Evolutionary conservation across 37 sponge, comb jelly and placozoan genomes (phyloP), one percentile per base, ranked within the genome.

Genomic region (Halisarca cf. caerulea): DNA sequence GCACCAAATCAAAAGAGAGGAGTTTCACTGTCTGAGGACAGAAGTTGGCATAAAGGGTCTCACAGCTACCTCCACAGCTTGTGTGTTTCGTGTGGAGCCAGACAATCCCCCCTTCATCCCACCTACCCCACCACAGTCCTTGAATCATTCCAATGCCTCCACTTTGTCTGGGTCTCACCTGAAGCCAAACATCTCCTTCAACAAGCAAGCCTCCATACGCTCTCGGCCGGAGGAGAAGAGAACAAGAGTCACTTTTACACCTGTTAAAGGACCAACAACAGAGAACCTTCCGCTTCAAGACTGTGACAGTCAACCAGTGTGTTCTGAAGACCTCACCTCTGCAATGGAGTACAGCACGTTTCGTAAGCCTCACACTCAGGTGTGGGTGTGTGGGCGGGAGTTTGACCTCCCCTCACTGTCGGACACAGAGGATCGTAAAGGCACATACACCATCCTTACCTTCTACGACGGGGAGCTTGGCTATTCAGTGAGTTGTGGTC

Each of bases 321-420:
- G 64, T 23, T 15, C n/a, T 6, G 64, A 62, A 23, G 64, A 62
- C 30, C 57, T 17, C 57, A 55, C 57, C 2, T 8, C 38, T n/a
- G 43, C 21, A 15, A 40, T 2, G 32, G 43, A 1, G 21, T n/a
- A 36, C 42, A 44, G 24, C 45, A 17, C 21, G 18, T 74, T 43
- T 37, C 32, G 9, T 74, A 40, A 74, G 45, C 58, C 59, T 27
- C 59, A 80, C 80, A 80, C 93, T 11, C 93, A 93, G 70, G 84
- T 89, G 25, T 93, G 93, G 93, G 33, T 93, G 77, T 93, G 93
- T 89, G 93, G 93, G 5, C 78, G 90, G 44, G 90, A 89, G 64
- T 43, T n/a, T 14, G 24, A 40, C n/a, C 25, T 17, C 32, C 2
- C 45, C 9, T 20, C 44, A 2, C 32, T 17, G 2, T 2, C 14